phyloP scores from a whole-genome alignment of 2,113 vertebrate species.

The Siniperca chuatsi region DNA sequence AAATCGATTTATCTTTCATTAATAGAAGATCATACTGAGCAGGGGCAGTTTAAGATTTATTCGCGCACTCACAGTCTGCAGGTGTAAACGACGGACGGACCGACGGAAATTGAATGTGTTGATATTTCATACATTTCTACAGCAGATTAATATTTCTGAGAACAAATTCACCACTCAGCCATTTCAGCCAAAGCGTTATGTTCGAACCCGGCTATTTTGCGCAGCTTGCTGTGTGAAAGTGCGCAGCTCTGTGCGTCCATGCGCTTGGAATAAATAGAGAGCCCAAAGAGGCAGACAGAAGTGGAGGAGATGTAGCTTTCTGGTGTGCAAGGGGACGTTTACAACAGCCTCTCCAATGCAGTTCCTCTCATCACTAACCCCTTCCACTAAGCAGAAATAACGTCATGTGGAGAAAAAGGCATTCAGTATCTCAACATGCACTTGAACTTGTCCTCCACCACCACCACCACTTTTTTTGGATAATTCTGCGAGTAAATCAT shows the following conservation, averaged over 20 bases:
- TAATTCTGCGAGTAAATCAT: conserved; percentile 28
- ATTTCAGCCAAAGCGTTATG: not conserved
- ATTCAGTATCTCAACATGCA: conserved; percentile 27
- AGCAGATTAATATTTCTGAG: not conserved
- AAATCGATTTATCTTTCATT: conserved; percentile 80
- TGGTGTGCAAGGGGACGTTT: conserved; percentile 37
- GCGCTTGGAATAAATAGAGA: conserved; percentile 59
- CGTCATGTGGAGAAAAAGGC: conserved; percentile 10
- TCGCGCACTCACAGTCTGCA: conserved; percentile 33
- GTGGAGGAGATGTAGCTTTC: conserved; percentile 35
- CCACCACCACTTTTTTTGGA: not conserved
- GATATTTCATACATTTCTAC: not conserved
- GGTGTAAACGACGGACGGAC: conserved; percentile 15
- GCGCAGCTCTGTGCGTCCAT: conserved; percentile 57
- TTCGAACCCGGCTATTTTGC: conserved; percentile 21
- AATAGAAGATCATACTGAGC: conserved; percentile 61
- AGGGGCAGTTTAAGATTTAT: conserved; percentile 9
- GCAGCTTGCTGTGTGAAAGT: conserved; percentile 33
- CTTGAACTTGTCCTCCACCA: conserved; percentile 50
- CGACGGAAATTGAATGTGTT: not conserved
- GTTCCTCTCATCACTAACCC: conserved; percentile 5
- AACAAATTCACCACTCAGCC: not conserved
- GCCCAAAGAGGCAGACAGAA: conserved; percentile 54
- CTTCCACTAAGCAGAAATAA: conserved; percentile 14
- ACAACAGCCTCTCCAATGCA: conserved; percentile 34